Conservation (phyloP, 2,113 vertebrate species). For the Gallinago media region DNA sequence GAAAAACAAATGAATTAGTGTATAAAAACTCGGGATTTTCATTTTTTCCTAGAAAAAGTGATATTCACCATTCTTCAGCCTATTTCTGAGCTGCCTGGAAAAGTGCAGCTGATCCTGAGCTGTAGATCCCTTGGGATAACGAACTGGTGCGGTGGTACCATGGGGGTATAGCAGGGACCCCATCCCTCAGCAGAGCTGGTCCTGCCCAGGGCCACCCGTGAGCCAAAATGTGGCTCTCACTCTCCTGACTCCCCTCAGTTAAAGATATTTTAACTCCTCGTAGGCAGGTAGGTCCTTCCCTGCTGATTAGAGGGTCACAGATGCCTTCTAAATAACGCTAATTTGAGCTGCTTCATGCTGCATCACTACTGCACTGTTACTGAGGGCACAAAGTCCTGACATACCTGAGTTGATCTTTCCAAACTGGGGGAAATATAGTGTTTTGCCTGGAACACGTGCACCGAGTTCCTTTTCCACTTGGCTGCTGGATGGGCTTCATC, state of each 20-base stretch:
- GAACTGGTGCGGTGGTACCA: accelerated
- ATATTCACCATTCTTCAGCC: not conserved
- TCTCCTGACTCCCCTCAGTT: not conserved
- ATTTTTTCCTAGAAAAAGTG: not conserved
- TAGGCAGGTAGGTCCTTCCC: not conserved
- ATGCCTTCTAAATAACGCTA: not conserved
- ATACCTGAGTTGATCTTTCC: not conserved
- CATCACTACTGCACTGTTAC: not conserved
- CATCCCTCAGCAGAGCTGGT: not conserved
- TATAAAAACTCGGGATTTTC: not conserved
- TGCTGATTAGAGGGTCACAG: not conserved
- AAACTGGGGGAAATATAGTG: not conserved
- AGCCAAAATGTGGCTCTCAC: accelerated
- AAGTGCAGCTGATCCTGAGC: not conserved
- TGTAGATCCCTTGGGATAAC: not conserved
- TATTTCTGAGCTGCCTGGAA: not conserved
- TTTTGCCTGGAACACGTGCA: not conserved
- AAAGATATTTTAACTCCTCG: not conserved
- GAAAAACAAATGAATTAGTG: not conserved
- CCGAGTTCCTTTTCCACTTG: not conserved
- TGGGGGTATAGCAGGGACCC: accelerated
- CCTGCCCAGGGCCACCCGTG: too few relatives aligned
- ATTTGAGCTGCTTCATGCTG: not conserved
- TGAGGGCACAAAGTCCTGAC: not conserved
- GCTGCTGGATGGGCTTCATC: not conserved